Evolutionary conservation across 2,797 vertebrate species (phyloP), one percentile per base, ranked within the genome.

Genomic region (Bryconaethiops microstoma): DNA sequence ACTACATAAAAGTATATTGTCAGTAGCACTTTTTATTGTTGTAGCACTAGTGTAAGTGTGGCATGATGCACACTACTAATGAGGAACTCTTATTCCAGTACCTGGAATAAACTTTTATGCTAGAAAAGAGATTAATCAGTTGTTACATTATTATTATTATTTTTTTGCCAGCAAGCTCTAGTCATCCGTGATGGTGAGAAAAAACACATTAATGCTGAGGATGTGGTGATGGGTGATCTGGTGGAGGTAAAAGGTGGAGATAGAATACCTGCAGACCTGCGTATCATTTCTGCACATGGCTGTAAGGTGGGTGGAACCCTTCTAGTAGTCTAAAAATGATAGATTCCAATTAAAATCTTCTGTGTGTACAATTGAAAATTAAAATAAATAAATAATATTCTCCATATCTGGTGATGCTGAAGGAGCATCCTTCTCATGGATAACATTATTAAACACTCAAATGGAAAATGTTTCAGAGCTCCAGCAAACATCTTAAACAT

Each of bases 241-340:
- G 95, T 96, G 54, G 95, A 96, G 69, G 95, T 96, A 42, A 96
- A 96, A 82, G 95, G 95, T 71, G 95, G 95, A 64, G 95, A 96
- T 86, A 91, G 95, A 76, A 95, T 96, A 85, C 95, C 95, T 2
- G 95, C 95, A 0, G 95, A 96, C 79, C 89, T 96, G 85, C 89
- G 95, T 25, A 93, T 96, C 82, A 94, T 96, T 72, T 95, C 93
- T 76, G 94, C 95, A 5, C 93, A 96, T 2, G 95, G 95, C 71
- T 96, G 95, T 87, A 96, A 96, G 94, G 95, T 96, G n/a, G 12
- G 77, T 70, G 4, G 35, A 35, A 35, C 10, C 19, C 17, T 23
- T 69, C 48, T 19, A 16, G 54, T 72, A 6, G 62, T 13, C 9
- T 42, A 40, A n/a, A 59, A n/a, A 59, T 12, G 0, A n/a, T 74